These are phyloP conservation scores for Papilio dardanus DNA, from an alignment of 1,140 invertebrate species.

Conservation along the genomic window DNA sequence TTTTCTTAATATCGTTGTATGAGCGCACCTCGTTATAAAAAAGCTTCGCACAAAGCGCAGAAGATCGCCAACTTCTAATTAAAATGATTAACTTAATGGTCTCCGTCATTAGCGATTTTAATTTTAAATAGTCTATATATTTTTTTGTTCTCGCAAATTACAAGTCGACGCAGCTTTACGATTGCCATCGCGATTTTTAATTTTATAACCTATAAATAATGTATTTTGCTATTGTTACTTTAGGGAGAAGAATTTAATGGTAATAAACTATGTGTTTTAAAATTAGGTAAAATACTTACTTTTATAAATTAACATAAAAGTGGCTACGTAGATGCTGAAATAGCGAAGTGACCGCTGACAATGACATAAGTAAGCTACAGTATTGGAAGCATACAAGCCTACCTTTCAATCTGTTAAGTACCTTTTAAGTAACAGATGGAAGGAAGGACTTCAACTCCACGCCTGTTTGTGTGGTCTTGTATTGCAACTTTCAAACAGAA, in stretches of 20 bases:
- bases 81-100: constrained; percentile 82
- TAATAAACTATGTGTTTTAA: background rate
- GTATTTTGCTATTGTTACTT: constrained; percentile 49
- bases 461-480: background rate
- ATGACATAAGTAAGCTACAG: too few relatives aligned
- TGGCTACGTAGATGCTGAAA: too few relatives aligned
- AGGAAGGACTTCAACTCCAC: background rate
- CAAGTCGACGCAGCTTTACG: constrained; percentile 60
- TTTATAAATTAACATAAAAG: too few relatives aligned
- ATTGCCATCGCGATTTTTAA: constrained; percentile 59
- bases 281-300: too few relatives aligned
- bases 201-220: constrained; percentile 58
- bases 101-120: constrained; percentile 81
- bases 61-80: constrained; percentile 74
- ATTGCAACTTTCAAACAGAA: background rate
- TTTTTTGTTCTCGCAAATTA: constrained; percentile 70
- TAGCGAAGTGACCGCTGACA: too few relatives aligned
- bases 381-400: too few relatives aligned
- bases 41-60: constrained; percentile 50
- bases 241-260: constrained; percentile 18
- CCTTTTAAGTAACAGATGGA: too few relatives aligned
- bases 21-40: background rate
- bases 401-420: too few relatives aligned
- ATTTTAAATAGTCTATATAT: constrained; percentile 69
- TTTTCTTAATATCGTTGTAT: constrained; percentile 17